Evolutionary conservation across 2,797 vertebrate genomes (phyloP).

Genomic region (Pangasius macronema): DNA sequence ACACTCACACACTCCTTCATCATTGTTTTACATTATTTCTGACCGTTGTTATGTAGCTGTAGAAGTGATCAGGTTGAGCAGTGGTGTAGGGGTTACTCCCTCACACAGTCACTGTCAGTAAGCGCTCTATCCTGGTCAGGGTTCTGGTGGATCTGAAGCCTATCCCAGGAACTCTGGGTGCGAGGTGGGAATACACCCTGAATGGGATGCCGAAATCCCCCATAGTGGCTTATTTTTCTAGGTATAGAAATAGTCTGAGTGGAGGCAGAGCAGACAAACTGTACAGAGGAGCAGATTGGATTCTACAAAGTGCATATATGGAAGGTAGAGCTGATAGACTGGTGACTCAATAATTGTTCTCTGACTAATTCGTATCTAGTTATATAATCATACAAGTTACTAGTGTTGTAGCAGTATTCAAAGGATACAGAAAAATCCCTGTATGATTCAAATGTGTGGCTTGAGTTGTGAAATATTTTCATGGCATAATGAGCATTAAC

Average conservation of each 20-base stretch:
- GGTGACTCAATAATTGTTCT: background rate
- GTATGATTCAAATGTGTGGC: background rate
- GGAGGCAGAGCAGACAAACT: background rate
- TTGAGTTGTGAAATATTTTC: background rate
- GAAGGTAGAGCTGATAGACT: background rate
- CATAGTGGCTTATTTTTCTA: background rate
- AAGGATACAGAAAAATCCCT: background rate
- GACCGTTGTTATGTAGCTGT: background rate
- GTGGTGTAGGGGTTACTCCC: background rate
- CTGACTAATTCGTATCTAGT: background rate
- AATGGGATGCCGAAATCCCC: background rate
- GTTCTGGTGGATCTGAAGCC: background rate
- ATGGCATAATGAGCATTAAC: background rate
- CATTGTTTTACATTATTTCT: background rate
- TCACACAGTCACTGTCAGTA: background rate
- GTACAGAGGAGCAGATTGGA: background rate
- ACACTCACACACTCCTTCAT: background rate
- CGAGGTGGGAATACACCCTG: background rate
- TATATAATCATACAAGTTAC: background rate
- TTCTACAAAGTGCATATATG: background rate
- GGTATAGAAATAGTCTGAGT: background rate
- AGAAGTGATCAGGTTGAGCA: background rate
- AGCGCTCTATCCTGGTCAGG: background rate
- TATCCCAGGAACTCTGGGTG: background rate
- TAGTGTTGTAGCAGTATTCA: background rate